A percentile compares a stretch with the other conserved stretches of the same genome.
Evolutionary conservation across 2,113 vertebrate species (phyloP).

Genomic region (Machaerirhynchus nigripectus): DNA sequence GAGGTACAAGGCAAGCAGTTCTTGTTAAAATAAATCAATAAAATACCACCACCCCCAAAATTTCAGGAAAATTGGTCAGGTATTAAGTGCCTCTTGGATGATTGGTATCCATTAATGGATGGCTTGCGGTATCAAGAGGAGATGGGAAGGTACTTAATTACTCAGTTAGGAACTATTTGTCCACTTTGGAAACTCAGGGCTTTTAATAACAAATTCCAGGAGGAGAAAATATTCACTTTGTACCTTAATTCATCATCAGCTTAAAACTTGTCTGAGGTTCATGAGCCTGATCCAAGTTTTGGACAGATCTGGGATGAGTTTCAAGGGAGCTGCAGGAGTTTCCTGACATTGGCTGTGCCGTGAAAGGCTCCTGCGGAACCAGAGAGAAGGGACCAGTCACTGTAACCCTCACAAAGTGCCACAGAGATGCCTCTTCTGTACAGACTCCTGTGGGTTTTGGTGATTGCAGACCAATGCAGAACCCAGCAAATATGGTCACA

Average conservation of each 20-base stretch:
- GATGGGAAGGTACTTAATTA: slow-evolving; percentile 19
- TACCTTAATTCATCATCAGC: slow-evolving; percentile 61
- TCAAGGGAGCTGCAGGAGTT: slow-evolving; percentile 53
- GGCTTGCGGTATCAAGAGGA: not conserved
- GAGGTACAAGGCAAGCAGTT: not conserved
- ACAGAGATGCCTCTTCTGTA: not conserved
- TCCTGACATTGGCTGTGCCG: not conserved
- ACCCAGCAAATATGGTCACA: rapidly evolving
- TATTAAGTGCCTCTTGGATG: slow-evolving; percentile 1
- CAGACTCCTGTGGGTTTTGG: not conserved
- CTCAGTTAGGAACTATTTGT: slow-evolving; percentile 34
- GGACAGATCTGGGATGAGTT: slow-evolving; percentile 57
- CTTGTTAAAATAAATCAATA: slow-evolving; percentile 8
- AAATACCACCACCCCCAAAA: not conserved
- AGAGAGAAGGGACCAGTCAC: not conserved
- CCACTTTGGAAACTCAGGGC: slow-evolving; percentile 2
- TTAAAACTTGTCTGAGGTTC: slow-evolving; percentile 46
- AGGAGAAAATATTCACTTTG: slow-evolving; percentile 45
- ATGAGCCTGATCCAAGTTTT: slow-evolving; percentile 35
- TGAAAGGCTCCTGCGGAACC: not conserved
- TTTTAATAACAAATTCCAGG: slow-evolving; percentile 51
- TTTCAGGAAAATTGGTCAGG: not conserved
- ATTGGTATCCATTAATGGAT: slow-evolving; percentile 7
- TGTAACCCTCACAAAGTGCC: not conserved
- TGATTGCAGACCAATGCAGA: not conserved